Percentiles rank a stretch among this genome's conserved stretches.
Evolutionary conservation across 2,797 vertebrate genomes (phyloP).

Genomic region (Characodon lateralis): DNA sequence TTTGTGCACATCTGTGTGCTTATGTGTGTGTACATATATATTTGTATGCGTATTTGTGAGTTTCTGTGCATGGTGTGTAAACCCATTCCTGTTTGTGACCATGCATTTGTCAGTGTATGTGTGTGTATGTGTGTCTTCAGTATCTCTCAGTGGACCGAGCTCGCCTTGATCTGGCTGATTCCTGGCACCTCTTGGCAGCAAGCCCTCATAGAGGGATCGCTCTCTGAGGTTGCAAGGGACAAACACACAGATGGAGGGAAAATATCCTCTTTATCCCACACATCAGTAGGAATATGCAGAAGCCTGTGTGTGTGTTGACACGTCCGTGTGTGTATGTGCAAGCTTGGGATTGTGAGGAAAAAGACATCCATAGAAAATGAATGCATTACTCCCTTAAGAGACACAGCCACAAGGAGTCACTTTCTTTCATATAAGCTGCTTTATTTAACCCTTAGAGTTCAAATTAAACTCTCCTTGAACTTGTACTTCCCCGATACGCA

Average conservation of each 20-base stretch:
- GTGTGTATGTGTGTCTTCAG: conserved; percentile 57
- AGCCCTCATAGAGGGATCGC: conserved; percentile 75
- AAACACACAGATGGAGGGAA: conserved; percentile 77
- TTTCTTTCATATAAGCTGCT: conserved; percentile 56
- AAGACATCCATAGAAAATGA: conserved; percentile 49
- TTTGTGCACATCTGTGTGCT: conserved; percentile 40
- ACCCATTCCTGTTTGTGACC: conserved; percentile 62
- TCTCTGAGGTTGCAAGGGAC: conserved; percentile 76
- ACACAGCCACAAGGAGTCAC: conserved; percentile 51
- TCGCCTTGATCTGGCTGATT: conserved; percentile 74
- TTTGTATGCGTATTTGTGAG: conserved; percentile 19
- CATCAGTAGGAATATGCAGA: conserved; percentile 83
- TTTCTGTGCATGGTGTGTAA: conserved; percentile 28
- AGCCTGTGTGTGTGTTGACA: conserved; percentile 12
- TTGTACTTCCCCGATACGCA: conserved; percentile 17
- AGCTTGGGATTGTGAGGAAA: conserved; percentile 40
- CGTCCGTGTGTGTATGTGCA: conserved; percentile 23
- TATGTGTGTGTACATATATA: conserved; percentile 5
- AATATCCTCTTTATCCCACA: conserved; percentile 81
- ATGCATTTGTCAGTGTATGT: conserved; percentile 38
- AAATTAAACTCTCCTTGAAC: conserved; percentile 75
- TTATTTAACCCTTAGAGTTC: conserved; percentile 74
- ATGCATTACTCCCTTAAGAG: conserved; percentile 68
- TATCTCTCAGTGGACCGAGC: conserved; percentile 73
- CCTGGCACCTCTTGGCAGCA: conserved; percentile 74